Conservation (phyloP, 1,140 invertebrate genomes). For the Sesamia nonagrioides region DNA sequence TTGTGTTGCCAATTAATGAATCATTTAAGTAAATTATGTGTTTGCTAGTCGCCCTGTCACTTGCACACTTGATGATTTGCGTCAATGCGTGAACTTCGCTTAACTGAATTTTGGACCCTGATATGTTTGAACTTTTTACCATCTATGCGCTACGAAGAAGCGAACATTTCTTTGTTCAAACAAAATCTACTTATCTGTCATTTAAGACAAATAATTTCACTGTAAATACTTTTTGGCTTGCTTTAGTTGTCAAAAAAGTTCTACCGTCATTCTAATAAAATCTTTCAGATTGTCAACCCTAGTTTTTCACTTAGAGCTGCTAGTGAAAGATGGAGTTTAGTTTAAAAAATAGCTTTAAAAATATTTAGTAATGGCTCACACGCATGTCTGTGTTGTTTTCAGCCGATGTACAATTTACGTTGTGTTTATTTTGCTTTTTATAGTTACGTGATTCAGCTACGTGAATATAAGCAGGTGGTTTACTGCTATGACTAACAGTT, state of each 20-base stretch:
- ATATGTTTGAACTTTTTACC: too few species aligned
- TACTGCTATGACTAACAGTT: constrained; percentile 12
- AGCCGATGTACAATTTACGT: constrained; percentile 3
- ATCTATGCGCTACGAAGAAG: too few species aligned
- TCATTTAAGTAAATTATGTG: too few species aligned
- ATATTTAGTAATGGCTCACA: constrained; percentile 10
- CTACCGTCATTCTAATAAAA: too few species aligned
- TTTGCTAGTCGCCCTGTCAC: too few species aligned
- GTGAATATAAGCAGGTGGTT: constrained; percentile 28
- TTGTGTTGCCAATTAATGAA: too few species aligned
- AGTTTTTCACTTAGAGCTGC: constrained; percentile 10
- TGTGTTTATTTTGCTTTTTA: constrained; percentile 19
- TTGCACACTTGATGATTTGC: too few species aligned
- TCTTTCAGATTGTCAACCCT: constrained; percentile 2
- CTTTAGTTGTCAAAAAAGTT: background rate
- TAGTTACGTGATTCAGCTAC: constrained; percentile 26
- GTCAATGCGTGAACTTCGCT: too few species aligned
- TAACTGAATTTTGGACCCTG: too few species aligned
- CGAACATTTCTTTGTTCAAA: too few species aligned
- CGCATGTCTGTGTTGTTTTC: constrained; percentile 6
- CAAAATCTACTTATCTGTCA: too few species aligned
- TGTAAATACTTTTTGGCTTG: background rate
- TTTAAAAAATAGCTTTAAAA: constrained; percentile 23
- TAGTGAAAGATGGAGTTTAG: constrained; percentile 25
- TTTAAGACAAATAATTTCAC: background rate